A percentile compares a stretch with the other conserved stretches of the same genome.
phyloP scores from a whole-genome alignment of 1,140 invertebrate species.

The Neomicropteryx cornuta region DNA sequence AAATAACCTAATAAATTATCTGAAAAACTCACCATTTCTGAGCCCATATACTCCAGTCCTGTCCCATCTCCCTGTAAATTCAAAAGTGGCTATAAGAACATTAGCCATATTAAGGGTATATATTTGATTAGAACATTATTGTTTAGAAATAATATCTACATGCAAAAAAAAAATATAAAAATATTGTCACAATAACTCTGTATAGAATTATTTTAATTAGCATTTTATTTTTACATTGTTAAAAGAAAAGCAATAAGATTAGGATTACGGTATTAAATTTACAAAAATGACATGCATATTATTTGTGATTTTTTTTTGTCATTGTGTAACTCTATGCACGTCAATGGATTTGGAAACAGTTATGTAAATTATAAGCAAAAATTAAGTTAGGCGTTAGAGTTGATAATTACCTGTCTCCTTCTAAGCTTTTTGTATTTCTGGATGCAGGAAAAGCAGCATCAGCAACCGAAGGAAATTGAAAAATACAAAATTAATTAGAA shows the following conservation, averaged over 20 bases:
- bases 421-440: conserved; percentile 88
- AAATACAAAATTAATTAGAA: no score
- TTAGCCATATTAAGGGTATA: no score
- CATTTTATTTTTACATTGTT: no score
- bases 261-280: no score
- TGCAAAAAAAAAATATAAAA: no score
- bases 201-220: no score
- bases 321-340: no score
- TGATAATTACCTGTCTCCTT: conserved; percentile 66
- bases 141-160: conserved; percentile 9
- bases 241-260: no score
- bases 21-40: conserved; percentile 51
- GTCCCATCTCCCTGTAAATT: conserved; percentile 66
- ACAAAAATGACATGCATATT: no score
- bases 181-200: no score
- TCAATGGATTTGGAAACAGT: conserved; percentile 16
- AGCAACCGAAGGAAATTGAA: conserved; percentile 18
- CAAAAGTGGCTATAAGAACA: conserved; percentile 41
- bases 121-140: background rate
- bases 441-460: conserved; percentile 26
- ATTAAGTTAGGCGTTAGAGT: conserved; percentile 15
- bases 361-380: conserved; percentile 2
- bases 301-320: no score
- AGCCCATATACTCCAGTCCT: conserved; percentile 55
- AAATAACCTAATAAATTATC: no score